Conservation (phyloP, 2,797 vertebrate species). For the Anguilla marmorata region DNA sequence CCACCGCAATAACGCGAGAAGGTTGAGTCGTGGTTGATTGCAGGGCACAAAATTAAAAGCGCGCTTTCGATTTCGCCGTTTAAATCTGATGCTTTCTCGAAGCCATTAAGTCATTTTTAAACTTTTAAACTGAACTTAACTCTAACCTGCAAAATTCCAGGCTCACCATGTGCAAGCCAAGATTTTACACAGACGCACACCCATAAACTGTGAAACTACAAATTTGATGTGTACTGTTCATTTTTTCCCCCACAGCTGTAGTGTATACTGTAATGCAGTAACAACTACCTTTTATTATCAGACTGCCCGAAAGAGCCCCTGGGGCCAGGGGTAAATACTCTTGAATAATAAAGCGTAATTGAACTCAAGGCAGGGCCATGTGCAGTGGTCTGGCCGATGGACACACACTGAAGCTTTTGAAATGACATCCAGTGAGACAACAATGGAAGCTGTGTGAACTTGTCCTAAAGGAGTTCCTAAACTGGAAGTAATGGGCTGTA, state of each 20-base stretch:
- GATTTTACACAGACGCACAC: too few species aligned
- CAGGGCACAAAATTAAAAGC: conserved; percentile 73
- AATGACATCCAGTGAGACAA: conserved; percentile 71
- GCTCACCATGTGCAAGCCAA: not conserved
- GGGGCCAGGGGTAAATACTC: conserved; percentile 42
- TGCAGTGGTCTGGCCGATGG: conserved; percentile 49
- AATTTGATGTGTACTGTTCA: too few species aligned
- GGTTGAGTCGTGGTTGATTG: conserved; percentile 67
- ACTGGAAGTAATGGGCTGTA: conserved; percentile 79
- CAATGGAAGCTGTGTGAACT: conserved; percentile 75
- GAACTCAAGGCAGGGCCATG: conserved; percentile 47
- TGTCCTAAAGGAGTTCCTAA: conserved; percentile 77
- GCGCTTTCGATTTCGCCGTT: conserved; percentile 58
- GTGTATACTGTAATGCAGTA: too few species aligned
- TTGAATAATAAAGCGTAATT: conserved; percentile 61
- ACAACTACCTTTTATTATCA: conserved; percentile 43
- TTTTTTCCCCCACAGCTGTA: too few species aligned
- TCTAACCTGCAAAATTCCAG: not conserved
- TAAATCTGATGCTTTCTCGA: conserved; percentile 61
- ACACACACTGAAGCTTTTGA: conserved; percentile 70
- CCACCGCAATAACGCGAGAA: conserved; percentile 61
- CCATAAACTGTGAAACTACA: too few species aligned
- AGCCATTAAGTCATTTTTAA: conserved; percentile 63
- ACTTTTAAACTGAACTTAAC: conserved; percentile 19
- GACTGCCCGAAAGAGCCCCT: conserved; percentile 38